Evolutionary conservation across 2,113 vertebrate genomes (phyloP).

Genomic region (Numida meleagris): DNA sequence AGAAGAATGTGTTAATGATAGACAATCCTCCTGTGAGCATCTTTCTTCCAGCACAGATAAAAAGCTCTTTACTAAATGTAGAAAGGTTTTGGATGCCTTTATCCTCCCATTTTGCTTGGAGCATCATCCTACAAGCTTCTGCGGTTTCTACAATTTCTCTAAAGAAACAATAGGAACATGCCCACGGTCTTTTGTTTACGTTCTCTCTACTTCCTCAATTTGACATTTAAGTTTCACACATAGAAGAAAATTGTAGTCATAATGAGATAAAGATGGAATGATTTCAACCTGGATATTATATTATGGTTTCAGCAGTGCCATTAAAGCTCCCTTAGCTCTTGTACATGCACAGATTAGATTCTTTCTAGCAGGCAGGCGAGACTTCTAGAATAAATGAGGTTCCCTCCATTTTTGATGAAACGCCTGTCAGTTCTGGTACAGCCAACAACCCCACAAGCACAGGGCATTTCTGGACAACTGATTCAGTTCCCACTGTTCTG

Average conservation of each 20-base stretch:
- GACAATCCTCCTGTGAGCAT: neutral
- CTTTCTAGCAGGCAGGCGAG: conserved; percentile 7
- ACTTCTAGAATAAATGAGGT: neutral
- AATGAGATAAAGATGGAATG: conserved; percentile 56
- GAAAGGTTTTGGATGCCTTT: neutral
- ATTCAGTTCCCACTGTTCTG: neutral
- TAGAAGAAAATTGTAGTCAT: neutral
- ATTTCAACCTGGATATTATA: conserved; percentile 36
- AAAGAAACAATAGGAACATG: neutral
- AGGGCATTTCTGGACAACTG: accelerated
- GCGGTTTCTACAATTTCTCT: neutral
- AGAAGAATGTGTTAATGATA: neutral
- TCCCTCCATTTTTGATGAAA: neutral
- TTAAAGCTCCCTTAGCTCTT: conserved; percentile 50
- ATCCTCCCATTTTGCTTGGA: neutral
- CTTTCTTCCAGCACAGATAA: neutral
- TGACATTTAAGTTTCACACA: neutral
- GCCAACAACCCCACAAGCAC: neutral
- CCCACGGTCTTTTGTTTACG: conserved; percentile 2
- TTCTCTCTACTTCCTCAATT: neutral
- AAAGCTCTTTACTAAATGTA: neutral
- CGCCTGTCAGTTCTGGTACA: neutral
- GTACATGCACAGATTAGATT: neutral
- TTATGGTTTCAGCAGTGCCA: conserved; percentile 13
- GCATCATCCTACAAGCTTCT: neutral